Evolutionary conservation across 2,888 invertebrate species (phyloP).

Genomic region (Limnephilus lunatus): DNA sequence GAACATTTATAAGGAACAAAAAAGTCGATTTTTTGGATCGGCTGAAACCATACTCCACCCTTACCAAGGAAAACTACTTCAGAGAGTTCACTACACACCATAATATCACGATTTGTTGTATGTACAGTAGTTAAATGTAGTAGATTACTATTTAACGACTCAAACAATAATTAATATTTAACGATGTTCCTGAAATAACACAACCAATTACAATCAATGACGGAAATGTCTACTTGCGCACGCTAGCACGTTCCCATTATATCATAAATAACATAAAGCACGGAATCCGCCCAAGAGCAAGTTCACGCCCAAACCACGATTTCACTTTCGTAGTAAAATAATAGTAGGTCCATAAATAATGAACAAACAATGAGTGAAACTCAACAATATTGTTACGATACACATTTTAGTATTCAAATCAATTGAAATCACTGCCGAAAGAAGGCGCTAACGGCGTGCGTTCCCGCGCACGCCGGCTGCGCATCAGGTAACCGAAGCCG

Average conservation of each 20-base stretch:
- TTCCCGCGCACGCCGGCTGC: no score
- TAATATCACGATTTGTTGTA: background rate
- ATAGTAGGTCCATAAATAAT: background rate
- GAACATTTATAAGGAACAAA: no score
- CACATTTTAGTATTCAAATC: no score
- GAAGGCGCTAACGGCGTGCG: no score
- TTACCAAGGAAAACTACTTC: background rate
- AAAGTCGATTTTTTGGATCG: no score
- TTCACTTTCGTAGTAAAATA: background rate
- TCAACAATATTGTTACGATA: no score
- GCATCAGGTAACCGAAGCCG: no score
- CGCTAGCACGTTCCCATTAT: background rate
- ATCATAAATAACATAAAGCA: background rate
- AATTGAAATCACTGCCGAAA: no score
- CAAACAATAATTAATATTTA: background rate
- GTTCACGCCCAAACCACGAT: background rate
- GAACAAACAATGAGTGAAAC: background rate
- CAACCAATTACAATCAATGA: background rate
- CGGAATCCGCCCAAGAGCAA: background rate
- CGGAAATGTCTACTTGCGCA: background rate
- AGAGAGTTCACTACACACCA: background rate
- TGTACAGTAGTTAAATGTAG: no score
- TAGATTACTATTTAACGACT: background rate
- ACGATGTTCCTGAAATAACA: no score
- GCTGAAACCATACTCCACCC: no score